Evolutionary conservation across 2,797 vertebrate genomes (phyloP), one percentile per base, ranked within the genome.

Genomic region (Hoplostethus atlanticus): DNA sequence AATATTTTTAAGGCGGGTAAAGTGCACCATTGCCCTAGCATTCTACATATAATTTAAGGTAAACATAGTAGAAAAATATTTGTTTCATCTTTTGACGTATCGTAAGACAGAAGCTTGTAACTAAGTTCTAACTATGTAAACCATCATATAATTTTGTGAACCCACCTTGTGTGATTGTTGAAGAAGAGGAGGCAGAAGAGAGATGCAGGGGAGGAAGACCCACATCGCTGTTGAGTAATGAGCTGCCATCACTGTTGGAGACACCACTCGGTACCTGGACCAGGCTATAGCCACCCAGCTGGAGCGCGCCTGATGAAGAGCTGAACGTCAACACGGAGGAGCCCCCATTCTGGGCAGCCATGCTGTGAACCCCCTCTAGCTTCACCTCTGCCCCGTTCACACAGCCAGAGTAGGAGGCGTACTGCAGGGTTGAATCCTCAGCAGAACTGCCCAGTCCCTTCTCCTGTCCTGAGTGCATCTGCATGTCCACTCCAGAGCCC

Each of bases 251-350:
- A 56, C 91, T 87, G 89, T 96, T 95, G 30, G 96, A 83, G 46
- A 89, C 88, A 15, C 89, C 94, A 85, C 94, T 96, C 40, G 97
- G 95, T 83, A 98, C 96, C 88, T 97, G 97, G 88, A 98, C 97
- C 89, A 99, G 95, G 87, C 96, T 96, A 91, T 99, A 99, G 70
- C 96, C 96, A 84, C 96, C 97, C 91, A 98, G 95, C 91, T 98
- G 97, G 87, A 97, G 95, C 36, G 95, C 95, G 71, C 92, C 93
- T 62, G 93, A 87, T 3, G 93, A 87, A 16, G 96, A 94, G 85
- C 96, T 96, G 90, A 97, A 97, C 59, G 97, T 96, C 88, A 98
- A 94, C 60, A 98, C 95, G 0, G 97, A 97, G 2, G 98, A 96
- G 73, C 95, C 94, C 72, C 96, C 96, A 16, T 97, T 97, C 89